phyloP scores from a whole-genome alignment of 1,140 invertebrate species.

The Drosophila sucinea region DNA sequence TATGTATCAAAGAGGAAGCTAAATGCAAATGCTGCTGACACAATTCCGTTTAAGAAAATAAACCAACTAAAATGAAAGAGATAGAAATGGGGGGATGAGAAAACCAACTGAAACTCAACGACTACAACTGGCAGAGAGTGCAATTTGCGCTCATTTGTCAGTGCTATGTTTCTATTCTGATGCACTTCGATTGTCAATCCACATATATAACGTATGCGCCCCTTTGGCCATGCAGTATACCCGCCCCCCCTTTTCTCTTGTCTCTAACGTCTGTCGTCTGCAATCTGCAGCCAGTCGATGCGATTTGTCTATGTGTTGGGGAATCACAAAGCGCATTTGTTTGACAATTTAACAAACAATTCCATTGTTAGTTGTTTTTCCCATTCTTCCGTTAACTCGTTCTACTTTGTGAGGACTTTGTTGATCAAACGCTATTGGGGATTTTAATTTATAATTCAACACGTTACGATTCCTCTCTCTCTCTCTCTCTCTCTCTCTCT shows the following conservation, averaged over 20 bases:
- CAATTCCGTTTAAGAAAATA: conserved; percentile 34
- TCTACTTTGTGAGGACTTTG: conserved; percentile 17
- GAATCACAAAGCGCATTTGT: conserved; percentile 43
- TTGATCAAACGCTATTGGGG: conserved; percentile 45
- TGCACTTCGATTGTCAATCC: conserved; percentile 52
- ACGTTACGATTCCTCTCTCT: background rate
- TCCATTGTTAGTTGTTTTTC: conserved; percentile 41
- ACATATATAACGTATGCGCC: conserved; percentile 53
- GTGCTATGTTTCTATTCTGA: conserved; percentile 10
- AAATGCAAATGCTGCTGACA: background rate
- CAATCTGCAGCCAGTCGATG: conserved; percentile 2
- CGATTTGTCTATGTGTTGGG: conserved; percentile 26
- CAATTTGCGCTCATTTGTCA: conserved; percentile 71
- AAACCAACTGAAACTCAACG: conserved; percentile 16
- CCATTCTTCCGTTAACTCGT: background rate
- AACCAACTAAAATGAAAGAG: conserved; percentile 13
- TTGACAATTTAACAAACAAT: conserved; percentile 51
- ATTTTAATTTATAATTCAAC: conserved; percentile 68
- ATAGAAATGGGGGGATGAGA: conserved; percentile 22
- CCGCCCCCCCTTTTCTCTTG: background rate
- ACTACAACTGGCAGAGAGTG: conserved; percentile 28
- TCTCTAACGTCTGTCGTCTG: conserved; percentile 29
- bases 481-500: background rate
- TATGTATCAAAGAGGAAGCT: background rate
- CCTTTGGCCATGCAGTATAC: conserved; percentile 44